Conservation (phyloP, 2,888 invertebrate genomes). For the Drosophila bunnanda region DNA sequence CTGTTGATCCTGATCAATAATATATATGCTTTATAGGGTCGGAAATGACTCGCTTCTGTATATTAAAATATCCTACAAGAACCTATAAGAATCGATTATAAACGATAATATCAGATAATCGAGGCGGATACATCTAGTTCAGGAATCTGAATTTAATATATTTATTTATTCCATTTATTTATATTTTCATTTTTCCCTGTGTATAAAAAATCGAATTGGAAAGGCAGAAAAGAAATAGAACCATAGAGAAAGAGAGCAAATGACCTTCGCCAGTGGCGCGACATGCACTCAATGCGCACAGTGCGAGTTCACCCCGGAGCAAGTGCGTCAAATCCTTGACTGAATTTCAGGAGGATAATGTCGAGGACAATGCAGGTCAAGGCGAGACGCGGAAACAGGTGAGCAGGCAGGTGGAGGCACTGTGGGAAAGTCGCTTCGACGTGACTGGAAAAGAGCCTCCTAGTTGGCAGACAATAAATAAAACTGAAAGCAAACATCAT, state of each 20-base stretch:
- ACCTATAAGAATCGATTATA: no score
- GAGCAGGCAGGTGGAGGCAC: conserved; percentile 5
- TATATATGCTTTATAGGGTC: no score
- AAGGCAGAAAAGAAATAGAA: conserved; percentile 4
- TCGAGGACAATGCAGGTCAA: conserved; percentile 64
- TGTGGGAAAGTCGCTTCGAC: not conserved
- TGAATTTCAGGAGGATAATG: conserved; percentile 50
- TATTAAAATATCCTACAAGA: no score
- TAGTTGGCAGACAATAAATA: conserved; percentile 37
- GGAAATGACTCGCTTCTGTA: no score
- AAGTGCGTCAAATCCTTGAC: conserved; percentile 63
- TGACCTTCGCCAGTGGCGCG: conserved; percentile 42
- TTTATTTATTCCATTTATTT: not conserved
- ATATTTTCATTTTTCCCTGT: not conserved
- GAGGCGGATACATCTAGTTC: no score
- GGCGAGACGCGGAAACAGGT: conserved; percentile 46
- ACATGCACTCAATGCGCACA: conserved; percentile 15
- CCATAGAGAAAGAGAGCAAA: conserved; percentile 13
- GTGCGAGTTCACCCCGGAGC: conserved; percentile 25
- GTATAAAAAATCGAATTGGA: conserved; percentile 32
- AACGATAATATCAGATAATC: no score
- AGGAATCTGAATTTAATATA: not conserved
- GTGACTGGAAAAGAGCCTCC: conserved; percentile 19
- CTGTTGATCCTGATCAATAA: no score
- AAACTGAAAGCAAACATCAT: conserved; percentile 48